Conservation (phyloP, 2,113 vertebrate species). For the Cettia cetti region DNA sequence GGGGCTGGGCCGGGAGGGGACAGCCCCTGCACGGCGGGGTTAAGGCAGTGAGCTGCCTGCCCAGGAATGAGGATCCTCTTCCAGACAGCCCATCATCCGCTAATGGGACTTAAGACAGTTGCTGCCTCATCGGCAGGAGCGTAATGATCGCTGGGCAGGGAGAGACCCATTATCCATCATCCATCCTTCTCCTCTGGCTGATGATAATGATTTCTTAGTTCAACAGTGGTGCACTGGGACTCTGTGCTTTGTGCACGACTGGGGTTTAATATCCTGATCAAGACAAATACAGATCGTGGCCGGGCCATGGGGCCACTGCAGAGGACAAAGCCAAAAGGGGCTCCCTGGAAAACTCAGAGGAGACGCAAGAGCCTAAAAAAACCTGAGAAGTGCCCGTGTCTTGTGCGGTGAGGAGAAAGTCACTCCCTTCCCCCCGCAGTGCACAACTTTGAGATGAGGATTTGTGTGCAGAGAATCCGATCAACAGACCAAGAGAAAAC, state of each 20-base stretch:
- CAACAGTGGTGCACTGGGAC: slow-evolving; percentile 57
- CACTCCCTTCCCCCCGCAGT: not conserved
- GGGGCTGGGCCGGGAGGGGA: not conserved
- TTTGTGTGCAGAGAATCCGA: not conserved
- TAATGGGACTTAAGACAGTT: slow-evolving; percentile 79
- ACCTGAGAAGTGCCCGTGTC: not conserved
- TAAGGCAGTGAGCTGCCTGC: slow-evolving; percentile 5
- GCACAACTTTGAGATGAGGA: not conserved
- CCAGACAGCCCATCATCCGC: slow-evolving; percentile 76
- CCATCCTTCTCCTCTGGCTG: slow-evolving; percentile 66
- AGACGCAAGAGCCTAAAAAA: not conserved
- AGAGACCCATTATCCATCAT: slow-evolving; percentile 77
- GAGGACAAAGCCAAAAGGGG: not conserved
- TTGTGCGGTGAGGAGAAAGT: not conserved
- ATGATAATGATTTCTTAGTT: slow-evolving; percentile 74
- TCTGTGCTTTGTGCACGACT: slow-evolving; percentile 54
- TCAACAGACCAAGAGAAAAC: not conserved
- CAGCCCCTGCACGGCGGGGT: not conserved
- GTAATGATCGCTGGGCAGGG: slow-evolving; percentile 72
- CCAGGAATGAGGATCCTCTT: slow-evolving; percentile 63
- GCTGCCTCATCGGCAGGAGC: slow-evolving; percentile 69
- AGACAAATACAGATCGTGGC: slow-evolving; percentile 60
- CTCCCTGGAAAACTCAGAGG: not conserved
- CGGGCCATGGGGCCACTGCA: not conserved
- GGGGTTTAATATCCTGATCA: slow-evolving; percentile 62